Base-by-base conservation (phyloP, 2,888 invertebrate genomes). In the Villa cingulata region DNA sequence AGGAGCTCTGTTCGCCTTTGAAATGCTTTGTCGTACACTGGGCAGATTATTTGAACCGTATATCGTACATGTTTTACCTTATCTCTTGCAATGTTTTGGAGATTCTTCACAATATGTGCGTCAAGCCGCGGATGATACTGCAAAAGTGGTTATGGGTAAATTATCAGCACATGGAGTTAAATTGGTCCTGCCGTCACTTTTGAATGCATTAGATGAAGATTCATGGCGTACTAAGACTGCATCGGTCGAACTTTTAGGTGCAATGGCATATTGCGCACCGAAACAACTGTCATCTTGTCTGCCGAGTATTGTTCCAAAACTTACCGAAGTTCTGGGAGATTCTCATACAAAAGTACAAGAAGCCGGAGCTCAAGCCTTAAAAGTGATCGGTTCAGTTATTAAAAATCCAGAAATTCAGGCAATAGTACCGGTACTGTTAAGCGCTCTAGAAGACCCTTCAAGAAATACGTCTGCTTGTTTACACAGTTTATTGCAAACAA, bases 201-300 rank as follows among this genome's bases (percentile, higher is more conserved):
- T 98, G 52, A 83, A 85, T 57, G 97, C 95, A 32, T 72, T 98
- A 48, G 89, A 96, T 65, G 92, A 97, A 66, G 97, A 98, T 70
- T 94, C 95, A 16, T 99, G 98, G 98, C 75, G 98, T 61, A 98
- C 98, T 1, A 96, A 96, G 71, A 89, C 90, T 9, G 91, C 94
- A 29, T 94, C 95, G 0, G 90, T 96, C 48, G 96, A 97, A 66
- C 72, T 97, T 46, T 74, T 97, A 23, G 96, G 97, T 12, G 91
- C 95, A 14, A 97, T 98, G 96, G 96, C 97, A 0, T 95, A 86
- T 72, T 98, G 97, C 70, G 98, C 98, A 1, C 98, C 98, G 0
- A 95, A 96, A 67, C 98, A 99, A 70, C 73, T 99, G 53, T 96
- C 96, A 5, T 92, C 95, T 1, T 97, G 97, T 67, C 74, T 98